These are phyloP conservation scores for Arrhamphus sclerolepis DNA, from an alignment of 2,797 vertebrate species.

Conservation along the genomic window DNA sequence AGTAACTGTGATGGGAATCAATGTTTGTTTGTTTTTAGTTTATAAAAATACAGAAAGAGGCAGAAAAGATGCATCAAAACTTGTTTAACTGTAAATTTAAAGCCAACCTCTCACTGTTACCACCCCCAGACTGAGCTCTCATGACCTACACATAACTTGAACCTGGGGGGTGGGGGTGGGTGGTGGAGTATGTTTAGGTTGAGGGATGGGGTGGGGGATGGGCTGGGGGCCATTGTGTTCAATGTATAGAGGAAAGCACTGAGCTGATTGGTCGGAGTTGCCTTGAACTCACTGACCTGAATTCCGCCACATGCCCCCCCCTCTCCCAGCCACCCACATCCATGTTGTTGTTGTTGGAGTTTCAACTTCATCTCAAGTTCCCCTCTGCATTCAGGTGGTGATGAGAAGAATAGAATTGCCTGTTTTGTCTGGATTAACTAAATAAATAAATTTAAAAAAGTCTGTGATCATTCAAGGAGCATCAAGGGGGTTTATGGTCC, in stretches of 20 bases:
- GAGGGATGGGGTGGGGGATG: neutral
- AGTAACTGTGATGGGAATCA: too few relatives aligned
- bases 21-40: too few relatives aligned
- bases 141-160: neutral
- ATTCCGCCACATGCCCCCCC: neutral
- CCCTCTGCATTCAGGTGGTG: neutral
- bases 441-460: too few relatives aligned
- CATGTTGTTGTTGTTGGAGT: neutral
- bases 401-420: neutral
- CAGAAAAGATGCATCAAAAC: too few relatives aligned
- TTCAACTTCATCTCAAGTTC: neutral
- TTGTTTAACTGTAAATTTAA: neutral
- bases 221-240: constrained; percentile 3
- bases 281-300: neutral
- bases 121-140: neutral
- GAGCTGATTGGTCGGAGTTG: constrained; percentile 1
- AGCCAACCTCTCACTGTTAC: neutral
- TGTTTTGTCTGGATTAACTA: too few relatives aligned
- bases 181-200: constrained; percentile 2
- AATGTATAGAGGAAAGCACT: neutral
- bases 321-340: neutral
- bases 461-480: too few relatives aligned
- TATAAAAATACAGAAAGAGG: too few relatives aligned
- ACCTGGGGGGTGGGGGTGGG: neutral
- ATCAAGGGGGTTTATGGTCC: too few relatives aligned